Evolutionary conservation across 1,140 invertebrate genomes (phyloP).

Genomic region (Notospermus geniculatus): DNA sequence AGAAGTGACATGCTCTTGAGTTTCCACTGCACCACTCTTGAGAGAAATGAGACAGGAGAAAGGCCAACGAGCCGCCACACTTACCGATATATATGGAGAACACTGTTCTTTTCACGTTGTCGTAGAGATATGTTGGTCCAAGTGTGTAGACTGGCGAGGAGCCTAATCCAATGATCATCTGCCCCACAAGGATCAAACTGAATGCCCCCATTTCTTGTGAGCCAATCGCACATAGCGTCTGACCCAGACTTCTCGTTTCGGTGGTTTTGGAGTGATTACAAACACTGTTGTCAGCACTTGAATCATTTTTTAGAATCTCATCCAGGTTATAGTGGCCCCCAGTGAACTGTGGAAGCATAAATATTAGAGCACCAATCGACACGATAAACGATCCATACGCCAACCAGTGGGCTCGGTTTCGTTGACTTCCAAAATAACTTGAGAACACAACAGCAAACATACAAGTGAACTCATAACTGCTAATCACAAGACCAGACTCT

Average conservation of each 20-base stretch:
- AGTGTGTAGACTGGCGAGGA: conserved; percentile 37
- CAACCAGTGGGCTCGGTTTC: conserved; percentile 27
- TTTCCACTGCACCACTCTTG: too few species aligned
- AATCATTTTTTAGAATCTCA: neutral
- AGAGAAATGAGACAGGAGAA: too few species aligned
- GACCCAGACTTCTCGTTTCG: neutral
- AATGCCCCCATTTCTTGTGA: conserved; percentile 11
- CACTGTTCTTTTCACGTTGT: conserved; percentile 30
- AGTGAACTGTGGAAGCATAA: conserved; percentile 34
- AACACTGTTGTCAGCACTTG: neutral
- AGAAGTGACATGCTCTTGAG: too few species aligned
- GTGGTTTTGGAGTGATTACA: neutral
- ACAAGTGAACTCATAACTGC: conserved; percentile 35
- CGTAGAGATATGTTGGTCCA: conserved; percentile 38
- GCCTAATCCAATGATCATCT: conserved; percentile 35
- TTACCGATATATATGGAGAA: conserved; percentile 37
- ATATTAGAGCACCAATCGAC: conserved; percentile 36
- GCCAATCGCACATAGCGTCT: conserved; percentile 20
- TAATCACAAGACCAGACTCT: conserved; percentile 34
- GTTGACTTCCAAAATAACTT: conserved; percentile 27
- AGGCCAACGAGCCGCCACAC: neutral
- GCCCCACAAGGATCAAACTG: conserved; percentile 30
- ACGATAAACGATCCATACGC: conserved; percentile 28
- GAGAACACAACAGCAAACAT: conserved; percentile 31
- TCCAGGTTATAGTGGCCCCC: conserved; percentile 23